These are phyloP conservation scores for Lymantria monacha DNA, from an alignment of 2,888 invertebrate species.

Conservation along the genomic window DNA sequence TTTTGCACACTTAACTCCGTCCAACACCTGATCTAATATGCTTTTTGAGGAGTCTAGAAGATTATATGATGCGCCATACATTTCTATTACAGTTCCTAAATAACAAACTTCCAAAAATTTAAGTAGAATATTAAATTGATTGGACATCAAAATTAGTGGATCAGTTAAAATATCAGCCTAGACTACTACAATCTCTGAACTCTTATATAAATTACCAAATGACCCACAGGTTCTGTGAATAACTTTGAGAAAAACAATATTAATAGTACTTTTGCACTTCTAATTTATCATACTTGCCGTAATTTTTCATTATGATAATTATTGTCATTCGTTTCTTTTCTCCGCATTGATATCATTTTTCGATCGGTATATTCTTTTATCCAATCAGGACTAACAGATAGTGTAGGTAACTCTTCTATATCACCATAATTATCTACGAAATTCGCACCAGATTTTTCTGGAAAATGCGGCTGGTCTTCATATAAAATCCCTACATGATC, in stretches of 20 bases:
- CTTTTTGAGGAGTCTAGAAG: too few species aligned
- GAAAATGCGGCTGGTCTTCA: conserved; percentile 17
- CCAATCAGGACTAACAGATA: conserved; percentile 24
- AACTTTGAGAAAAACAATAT: neutral
- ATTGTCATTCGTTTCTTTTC: conserved; percentile 10
- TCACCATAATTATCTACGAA: conserved; percentile 31
- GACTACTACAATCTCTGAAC: too few species aligned
- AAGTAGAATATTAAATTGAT: too few species aligned
- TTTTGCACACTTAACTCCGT: too few species aligned
- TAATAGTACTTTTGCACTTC: conserved; percentile 2
- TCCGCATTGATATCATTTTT: conserved; percentile 18
- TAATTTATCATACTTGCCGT: neutral
- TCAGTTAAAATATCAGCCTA: neutral
- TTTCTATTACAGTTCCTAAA: too few species aligned
- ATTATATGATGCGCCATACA: too few species aligned
- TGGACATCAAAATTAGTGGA: neutral
- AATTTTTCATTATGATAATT: conserved; percentile 1
- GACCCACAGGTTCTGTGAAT: too few species aligned
- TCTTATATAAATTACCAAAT: too few species aligned
- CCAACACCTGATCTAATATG: too few species aligned
- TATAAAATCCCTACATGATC: conserved; percentile 23
- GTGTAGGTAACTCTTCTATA: conserved; percentile 34
- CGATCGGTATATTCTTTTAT: conserved; percentile 21
- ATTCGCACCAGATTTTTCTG: conserved; percentile 2
- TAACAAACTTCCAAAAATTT: too few species aligned